phyloP scores from a whole-genome alignment of 2,888 invertebrate genomes.

The Gisinianus flammeolus region DNA sequence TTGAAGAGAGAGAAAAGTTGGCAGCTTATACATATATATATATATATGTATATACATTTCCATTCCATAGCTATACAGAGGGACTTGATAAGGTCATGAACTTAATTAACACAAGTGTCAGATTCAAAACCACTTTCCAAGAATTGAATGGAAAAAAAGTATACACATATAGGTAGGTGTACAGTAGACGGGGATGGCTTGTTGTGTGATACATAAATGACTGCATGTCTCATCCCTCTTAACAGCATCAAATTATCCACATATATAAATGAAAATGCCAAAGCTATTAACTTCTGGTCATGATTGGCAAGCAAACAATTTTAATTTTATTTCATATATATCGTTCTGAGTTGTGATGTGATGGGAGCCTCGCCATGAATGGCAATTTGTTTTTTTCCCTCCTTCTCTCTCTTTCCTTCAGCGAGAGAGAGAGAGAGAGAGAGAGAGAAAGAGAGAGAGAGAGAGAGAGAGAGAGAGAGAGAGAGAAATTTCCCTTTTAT shows the following conservation, averaged over 20 bases:
- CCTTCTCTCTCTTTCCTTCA: too few relatives aligned
- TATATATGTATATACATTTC: not conserved
- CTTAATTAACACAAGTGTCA: slow-evolving; percentile 41
- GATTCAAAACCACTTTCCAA: slow-evolving; percentile 27
- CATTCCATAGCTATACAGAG: not conserved
- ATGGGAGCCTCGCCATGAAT: not conserved
- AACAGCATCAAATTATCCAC: not conserved
- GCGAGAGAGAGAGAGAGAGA: too few relatives aligned
- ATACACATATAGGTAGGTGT: not conserved
- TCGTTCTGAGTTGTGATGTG: not conserved
- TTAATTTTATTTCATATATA: not conserved
- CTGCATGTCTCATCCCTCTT: too few relatives aligned
- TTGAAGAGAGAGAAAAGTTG: not conserved
- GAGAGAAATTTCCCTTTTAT: too few relatives aligned
- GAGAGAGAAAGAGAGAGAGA: too few relatives aligned
- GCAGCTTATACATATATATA: not conserved
- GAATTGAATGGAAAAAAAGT: not conserved
- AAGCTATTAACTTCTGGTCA: not conserved
- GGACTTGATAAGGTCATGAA: slow-evolving; percentile 34
- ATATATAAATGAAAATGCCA: not conserved
- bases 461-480: too few relatives aligned
- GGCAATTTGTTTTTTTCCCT: not conserved
- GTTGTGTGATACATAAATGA: too few relatives aligned
- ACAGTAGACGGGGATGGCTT: too few relatives aligned
- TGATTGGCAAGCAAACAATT: not conserved